Conservation (phyloP, 2,113 vertebrate species). For the Camelus bactrianus region DNA sequence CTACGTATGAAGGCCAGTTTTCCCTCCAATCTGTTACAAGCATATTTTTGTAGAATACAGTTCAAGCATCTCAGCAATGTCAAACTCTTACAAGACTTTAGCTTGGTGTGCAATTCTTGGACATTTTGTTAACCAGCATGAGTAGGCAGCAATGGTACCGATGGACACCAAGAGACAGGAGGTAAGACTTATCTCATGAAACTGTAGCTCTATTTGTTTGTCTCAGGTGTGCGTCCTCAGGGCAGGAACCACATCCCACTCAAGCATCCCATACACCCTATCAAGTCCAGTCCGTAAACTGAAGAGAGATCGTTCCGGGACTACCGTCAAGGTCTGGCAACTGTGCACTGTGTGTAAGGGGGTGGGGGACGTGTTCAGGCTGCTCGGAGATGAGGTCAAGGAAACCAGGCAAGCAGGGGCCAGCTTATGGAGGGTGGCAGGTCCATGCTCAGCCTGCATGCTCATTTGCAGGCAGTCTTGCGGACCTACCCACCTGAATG, state of each 20-base stretch:
- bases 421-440: background rate
- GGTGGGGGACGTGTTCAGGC: background rate
- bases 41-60: background rate
- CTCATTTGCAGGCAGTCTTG: conserved; percentile 10
- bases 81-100: background rate
- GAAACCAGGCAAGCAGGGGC: background rate
- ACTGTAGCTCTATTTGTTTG: background rate
- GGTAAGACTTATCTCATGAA: background rate
- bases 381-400: background rate
- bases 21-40: background rate
- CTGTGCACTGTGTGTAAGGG: background rate
- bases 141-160: background rate
- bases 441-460: background rate
- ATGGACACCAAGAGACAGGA: background rate
- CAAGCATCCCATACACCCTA: background rate
- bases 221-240: background rate
- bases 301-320: background rate
- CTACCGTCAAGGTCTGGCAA: background rate
- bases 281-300: background rate
- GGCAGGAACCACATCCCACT: background rate
- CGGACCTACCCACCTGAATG: background rate
- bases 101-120: background rate
- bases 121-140: background rate
- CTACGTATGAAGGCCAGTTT: background rate
- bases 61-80: background rate